Conservation (phyloP, 2,888 invertebrate species). For the Apamea crenata region DNA sequence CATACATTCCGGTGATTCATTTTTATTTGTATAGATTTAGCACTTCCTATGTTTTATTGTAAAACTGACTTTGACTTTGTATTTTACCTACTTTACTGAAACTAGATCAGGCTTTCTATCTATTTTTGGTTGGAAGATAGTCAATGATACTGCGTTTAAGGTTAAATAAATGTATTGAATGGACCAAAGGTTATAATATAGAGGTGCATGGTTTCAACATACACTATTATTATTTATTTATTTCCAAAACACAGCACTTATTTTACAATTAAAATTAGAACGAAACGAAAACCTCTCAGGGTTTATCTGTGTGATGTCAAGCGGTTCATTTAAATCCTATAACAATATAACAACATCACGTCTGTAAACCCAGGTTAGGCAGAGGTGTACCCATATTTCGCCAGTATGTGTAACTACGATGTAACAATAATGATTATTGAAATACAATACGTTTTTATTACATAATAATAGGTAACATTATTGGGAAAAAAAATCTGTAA, state of each 20-base stretch:
- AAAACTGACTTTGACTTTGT: too few species aligned
- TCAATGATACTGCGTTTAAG: neutral
- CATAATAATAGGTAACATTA: neutral
- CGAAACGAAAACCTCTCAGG: neutral
- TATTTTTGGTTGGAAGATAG: too few species aligned
- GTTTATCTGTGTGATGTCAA: neutral
- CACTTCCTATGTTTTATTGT: too few species aligned
- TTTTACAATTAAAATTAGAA: neutral
- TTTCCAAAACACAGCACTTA: neutral
- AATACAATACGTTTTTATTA: neutral
- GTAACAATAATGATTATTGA: neutral
- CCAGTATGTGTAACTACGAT: neutral
- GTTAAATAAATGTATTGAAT: neutral
- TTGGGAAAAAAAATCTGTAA: neutral
- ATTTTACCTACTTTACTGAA: too few species aligned
- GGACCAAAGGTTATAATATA: too few species aligned
- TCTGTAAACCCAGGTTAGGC: neutral
- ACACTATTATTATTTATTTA: neutral
- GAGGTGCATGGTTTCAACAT: too few species aligned
- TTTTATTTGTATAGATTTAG: too few species aligned
- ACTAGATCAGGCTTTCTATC: too few species aligned
- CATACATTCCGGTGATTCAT: too few species aligned
- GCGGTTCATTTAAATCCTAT: neutral
- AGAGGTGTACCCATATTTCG: neutral
- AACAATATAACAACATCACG: neutral